phyloP scores from a whole-genome alignment of 2,888 invertebrate genomes.

The Monoplex corrugatus region DNA sequence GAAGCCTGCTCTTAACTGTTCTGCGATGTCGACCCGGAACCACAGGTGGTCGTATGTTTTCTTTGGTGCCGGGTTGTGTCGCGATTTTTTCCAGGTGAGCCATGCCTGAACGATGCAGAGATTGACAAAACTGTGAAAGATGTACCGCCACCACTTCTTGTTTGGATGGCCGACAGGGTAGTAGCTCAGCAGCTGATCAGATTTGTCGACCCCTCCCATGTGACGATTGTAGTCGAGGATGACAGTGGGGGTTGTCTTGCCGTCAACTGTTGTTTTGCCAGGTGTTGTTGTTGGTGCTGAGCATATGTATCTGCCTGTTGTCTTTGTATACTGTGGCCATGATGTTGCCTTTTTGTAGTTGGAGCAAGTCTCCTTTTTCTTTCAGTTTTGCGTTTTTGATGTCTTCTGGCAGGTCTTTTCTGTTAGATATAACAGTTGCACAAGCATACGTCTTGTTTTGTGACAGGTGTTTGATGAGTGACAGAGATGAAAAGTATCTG shows the following conservation, averaged over 20 bases:
- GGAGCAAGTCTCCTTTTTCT: not conserved
- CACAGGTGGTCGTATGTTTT: too few relatives aligned
- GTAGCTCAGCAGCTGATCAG: too few relatives aligned
- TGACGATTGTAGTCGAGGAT: not conserved
- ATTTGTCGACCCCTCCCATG: too few relatives aligned
- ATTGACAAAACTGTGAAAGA: too few relatives aligned
- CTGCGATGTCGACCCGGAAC: too few relatives aligned
- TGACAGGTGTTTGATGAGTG: not conserved
- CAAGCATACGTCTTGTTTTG: not conserved
- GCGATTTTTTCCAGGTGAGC: too few relatives aligned
- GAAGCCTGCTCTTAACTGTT: too few relatives aligned
- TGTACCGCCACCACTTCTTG: too few relatives aligned
- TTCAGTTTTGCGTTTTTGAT: conserved; percentile 9
- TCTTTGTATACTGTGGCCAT: conserved; percentile 31
- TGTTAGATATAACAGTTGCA: conserved; percentile 14
- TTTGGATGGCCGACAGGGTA: too few relatives aligned
- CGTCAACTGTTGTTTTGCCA: not conserved
- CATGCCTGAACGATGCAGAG: too few relatives aligned
- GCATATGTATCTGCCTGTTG: conserved; percentile 12
- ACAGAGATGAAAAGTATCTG: not conserved
- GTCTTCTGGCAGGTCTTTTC: not conserved
- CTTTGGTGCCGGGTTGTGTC: too few relatives aligned
- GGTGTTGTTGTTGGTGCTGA: conserved; percentile 11
- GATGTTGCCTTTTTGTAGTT: conserved; percentile 1
- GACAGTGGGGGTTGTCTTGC: conserved; percentile 33